phyloP scores from a whole-genome alignment of 2,888 invertebrate species.

The Tetrapedia diversipes region DNA sequence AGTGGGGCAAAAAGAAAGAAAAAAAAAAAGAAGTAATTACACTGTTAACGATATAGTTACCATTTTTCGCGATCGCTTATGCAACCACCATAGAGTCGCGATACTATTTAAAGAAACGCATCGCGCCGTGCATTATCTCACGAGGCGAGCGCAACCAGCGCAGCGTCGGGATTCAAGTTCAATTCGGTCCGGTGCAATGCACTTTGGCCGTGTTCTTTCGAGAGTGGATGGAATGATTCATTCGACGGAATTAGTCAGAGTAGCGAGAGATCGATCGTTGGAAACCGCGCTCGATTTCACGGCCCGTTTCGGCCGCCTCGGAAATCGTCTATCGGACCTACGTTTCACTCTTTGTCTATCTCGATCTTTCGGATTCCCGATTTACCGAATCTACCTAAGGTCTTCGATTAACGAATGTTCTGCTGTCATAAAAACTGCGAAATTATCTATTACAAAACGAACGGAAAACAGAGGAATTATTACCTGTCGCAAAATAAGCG shows the following conservation, averaged over 20 bases:
- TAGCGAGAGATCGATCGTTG: constrained; percentile 40
- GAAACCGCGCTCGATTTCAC: constrained; percentile 27
- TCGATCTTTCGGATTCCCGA: too few species aligned
- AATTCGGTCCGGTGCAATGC: constrained; percentile 45
- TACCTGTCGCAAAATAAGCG: too few species aligned
- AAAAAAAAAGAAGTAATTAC: too few species aligned
- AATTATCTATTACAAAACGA: too few species aligned
- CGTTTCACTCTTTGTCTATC: too few species aligned
- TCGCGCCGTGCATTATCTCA: constrained; percentile 32
- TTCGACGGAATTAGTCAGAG: constrained; percentile 52
- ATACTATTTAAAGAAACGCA: constrained; percentile 38
- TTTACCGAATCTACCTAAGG: too few species aligned
- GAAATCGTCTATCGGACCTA: too few species aligned
- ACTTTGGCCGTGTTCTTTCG: constrained; percentile 49
- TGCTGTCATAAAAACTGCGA: too few species aligned
- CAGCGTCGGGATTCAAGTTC: constrained; percentile 38
- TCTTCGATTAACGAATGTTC: too few species aligned
- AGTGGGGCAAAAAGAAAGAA: too few species aligned
- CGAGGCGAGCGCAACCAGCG: constrained; percentile 1
- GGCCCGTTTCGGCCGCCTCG: not conserved
- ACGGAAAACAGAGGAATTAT: too few species aligned
- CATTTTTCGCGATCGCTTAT: not conserved
- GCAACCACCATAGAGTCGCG: constrained; percentile 15
- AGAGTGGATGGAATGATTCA: constrained; percentile 48
- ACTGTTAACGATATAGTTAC: too few species aligned